These are phyloP conservation scores for Hippocampus guttulatus DNA, from an alignment of 2,113 vertebrate species.

Conservation along the genomic window DNA sequence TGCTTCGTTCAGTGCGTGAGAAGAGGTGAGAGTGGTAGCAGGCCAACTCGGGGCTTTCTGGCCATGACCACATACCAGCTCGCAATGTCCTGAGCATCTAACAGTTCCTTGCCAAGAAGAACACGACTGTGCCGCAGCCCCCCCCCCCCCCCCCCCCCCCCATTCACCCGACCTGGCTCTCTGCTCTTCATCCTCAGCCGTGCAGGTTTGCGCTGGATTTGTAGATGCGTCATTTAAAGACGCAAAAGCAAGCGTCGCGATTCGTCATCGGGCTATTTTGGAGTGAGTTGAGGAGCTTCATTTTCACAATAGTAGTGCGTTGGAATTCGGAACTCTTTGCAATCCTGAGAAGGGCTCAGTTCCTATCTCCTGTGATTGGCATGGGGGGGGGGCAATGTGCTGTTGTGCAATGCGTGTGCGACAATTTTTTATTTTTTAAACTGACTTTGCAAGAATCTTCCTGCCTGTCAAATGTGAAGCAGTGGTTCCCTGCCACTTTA, in stretches of 20 bases:
- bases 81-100: not conserved
- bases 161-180: too few relatives aligned
- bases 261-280: not conserved
- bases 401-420: too few relatives aligned
- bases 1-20: not conserved
- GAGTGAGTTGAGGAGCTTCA: not conserved
- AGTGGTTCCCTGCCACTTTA: too few relatives aligned
- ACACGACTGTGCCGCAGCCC: not conserved
- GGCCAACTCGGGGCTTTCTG: not conserved
- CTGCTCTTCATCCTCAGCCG: too few relatives aligned
- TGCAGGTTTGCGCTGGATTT: too few relatives aligned
- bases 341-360: not conserved
- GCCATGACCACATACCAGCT: too few relatives aligned
- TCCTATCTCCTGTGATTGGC: not conserved
- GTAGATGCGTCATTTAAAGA: not conserved
- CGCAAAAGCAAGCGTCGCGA: not conserved
- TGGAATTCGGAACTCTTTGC: not conserved
- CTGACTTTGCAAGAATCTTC: too few relatives aligned
- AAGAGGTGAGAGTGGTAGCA: not conserved
- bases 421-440: too few relatives aligned
- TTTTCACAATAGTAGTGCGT: not conserved
- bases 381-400: too few relatives aligned
- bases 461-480: too few relatives aligned
- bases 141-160: too few relatives aligned
- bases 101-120: not conserved